phyloP scores from a whole-genome alignment of 1,140 invertebrate species.

The Steinernema feltiae region DNA sequence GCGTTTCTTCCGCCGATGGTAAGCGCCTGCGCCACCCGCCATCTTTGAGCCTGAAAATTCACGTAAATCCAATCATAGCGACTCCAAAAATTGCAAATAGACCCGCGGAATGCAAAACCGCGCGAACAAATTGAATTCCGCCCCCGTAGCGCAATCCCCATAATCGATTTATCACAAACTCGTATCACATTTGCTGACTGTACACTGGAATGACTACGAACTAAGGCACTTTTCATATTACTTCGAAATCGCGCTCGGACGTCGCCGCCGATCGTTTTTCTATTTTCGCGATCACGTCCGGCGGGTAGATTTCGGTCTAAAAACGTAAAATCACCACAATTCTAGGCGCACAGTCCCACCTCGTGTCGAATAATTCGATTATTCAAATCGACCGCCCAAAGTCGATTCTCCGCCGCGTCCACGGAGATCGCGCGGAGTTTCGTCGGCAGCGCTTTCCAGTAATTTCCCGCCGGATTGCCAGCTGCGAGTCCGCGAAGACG shows the following conservation, averaged over 20 bases:
- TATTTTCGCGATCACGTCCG: background rate
- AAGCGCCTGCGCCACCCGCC: background rate
- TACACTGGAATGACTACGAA: background rate
- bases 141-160: too few species aligned
- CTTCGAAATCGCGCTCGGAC: background rate
- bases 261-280: background rate
- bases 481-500: background rate
- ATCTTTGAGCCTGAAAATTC: background rate
- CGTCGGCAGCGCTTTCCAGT: conserved; percentile 12
- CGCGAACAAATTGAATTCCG: too few species aligned
- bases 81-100: too few species aligned
- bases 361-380: background rate
- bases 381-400: conserved; percentile 7
- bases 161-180: background rate
- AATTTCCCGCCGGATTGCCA: conserved; percentile 12
- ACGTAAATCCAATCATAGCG: too few species aligned
- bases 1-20: background rate
- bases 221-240: background rate
- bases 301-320: background rate
- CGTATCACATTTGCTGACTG: background rate
- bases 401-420: conserved; percentile 2
- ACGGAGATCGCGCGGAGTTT: conserved; percentile 12
- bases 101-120: background rate
- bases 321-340: background rate
- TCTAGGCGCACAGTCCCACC: background rate